Evolutionary conservation across 2,797 vertebrate genomes (phyloP).

Genomic region (Chelon auratus): DNA sequence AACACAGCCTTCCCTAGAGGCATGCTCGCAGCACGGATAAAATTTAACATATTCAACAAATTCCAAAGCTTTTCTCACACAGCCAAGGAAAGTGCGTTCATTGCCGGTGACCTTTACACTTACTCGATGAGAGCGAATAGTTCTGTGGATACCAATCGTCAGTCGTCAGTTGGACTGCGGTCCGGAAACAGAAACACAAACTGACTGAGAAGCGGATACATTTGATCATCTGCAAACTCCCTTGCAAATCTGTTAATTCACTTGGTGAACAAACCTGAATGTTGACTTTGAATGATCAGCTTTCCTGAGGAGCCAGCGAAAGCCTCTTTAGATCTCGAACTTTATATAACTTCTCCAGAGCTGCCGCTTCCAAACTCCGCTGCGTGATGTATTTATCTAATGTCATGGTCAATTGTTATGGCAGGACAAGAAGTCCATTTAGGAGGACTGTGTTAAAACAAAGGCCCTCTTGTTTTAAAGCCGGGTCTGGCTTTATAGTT

Average conservation of each 20-base stretch:
- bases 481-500: constrained; percentile 36
- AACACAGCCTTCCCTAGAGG: neutral
- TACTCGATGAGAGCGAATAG: constrained; percentile 24
- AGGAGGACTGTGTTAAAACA: constrained; percentile 37
- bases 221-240: constrained; percentile 31
- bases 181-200: constrained; percentile 40
- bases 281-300: constrained; percentile 23
- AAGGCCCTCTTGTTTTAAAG: constrained; percentile 36
- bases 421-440: constrained; percentile 25
- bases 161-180: constrained; percentile 23
- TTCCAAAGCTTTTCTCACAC: constrained; percentile 13
- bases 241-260: constrained; percentile 11
- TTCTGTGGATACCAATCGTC: constrained; percentile 5
- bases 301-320: constrained; percentile 25
- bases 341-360: constrained; percentile 10
- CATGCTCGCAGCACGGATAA: neutral
- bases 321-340: constrained; percentile 21
- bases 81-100: constrained; percentile 38
- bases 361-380: constrained; percentile 3
- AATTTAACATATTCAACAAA: constrained; percentile 10
- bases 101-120: constrained; percentile 19
- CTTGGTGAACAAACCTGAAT: constrained; percentile 13
- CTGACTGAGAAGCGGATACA: constrained; percentile 25
- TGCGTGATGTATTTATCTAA: constrained; percentile 41
- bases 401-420: constrained; percentile 24